Base-by-base conservation (phyloP, 2,797 vertebrate species). In the Bryconaethiops microstoma region DNA sequence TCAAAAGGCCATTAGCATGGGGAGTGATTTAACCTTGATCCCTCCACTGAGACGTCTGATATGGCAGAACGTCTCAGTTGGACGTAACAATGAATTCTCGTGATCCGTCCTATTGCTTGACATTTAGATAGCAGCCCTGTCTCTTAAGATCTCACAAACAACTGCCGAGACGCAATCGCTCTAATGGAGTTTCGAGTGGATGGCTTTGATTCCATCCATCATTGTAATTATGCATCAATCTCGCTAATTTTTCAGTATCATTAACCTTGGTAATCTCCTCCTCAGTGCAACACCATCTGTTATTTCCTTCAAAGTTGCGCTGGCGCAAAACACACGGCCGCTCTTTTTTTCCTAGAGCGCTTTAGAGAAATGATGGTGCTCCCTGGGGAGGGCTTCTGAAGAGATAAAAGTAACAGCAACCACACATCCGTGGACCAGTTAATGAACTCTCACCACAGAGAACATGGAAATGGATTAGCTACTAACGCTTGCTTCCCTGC, bases 261-360 rank as follows among this genome's bases (percentile, higher is more conserved):
- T 94, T 94, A 95, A 94, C 93, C 92, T 94, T 94, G 93, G 88
- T 92, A 92, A 88, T 92, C 88, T 90, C 88, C 90, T 92, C 87
- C 86, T 90, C 87, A 91, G 91, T 87, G 88, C 89, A 90, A 77
- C 84, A 79, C 90, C 92, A 94, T 94, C 93, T 94, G 93, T 87
- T 89, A 88, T 90, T 91, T 90, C 88, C 90, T 91, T 90, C 88
- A 88, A 91, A 91, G 88, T 88, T 91, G 85, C 75, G 81, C 78
- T 90, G 72, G 62, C 59, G 70, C 81, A 82, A 75, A 52, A 77
- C 62, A 63, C 82, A 60, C 12, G 60, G 72, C 68, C 62, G 52
- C 70, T 78, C 57, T n/a, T 77, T 79, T 50, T 74, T 77, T 82
- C 74, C 57, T 81, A 70, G 76, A 82, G 80, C 83, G 84, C 86